phyloP scores from a whole-genome alignment of 2,888 invertebrate species.

The Aelia acuminata region DNA sequence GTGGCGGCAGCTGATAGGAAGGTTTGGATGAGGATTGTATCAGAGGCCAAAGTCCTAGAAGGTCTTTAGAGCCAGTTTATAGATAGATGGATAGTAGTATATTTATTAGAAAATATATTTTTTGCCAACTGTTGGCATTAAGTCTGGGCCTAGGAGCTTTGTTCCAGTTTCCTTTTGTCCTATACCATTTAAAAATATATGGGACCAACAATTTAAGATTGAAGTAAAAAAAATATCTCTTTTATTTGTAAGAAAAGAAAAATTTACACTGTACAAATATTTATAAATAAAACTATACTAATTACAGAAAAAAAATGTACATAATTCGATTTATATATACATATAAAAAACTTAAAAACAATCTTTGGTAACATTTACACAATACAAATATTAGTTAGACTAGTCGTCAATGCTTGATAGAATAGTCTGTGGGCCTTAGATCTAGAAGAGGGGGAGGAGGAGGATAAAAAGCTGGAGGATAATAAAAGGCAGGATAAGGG shows the following conservation, averaged over 20 bases:
- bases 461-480: slow-evolving; percentile 66
- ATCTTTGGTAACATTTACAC: slow-evolving; percentile 54
- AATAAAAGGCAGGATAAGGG: slow-evolving; percentile 68
- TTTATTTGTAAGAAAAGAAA: slow-evolving; percentile 13
- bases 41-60: too few species aligned
- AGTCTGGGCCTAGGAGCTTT: too few species aligned
- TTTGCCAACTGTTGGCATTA: too few species aligned
- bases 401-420: slow-evolving; percentile 45
- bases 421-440: slow-evolving; percentile 55
- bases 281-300: not conserved
- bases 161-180: too few species aligned
- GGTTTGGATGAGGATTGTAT: too few species aligned
- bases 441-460: slow-evolving; percentile 37
- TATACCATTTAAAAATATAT: not conserved
- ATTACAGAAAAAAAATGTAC: not conserved
- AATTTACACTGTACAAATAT: slow-evolving; percentile 53
- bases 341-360: slow-evolving; percentile 27
- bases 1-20: too few species aligned
- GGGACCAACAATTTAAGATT: not conserved
- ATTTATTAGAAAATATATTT: too few species aligned
- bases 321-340: not conserved
- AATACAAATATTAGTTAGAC: not conserved
- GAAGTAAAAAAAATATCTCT: slow-evolving; percentile 42
- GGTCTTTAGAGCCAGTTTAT: too few species aligned
- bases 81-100: too few species aligned